phyloP scores from a whole-genome alignment of 2,888 invertebrate species.

The Aspidiotus destructor region DNA sequence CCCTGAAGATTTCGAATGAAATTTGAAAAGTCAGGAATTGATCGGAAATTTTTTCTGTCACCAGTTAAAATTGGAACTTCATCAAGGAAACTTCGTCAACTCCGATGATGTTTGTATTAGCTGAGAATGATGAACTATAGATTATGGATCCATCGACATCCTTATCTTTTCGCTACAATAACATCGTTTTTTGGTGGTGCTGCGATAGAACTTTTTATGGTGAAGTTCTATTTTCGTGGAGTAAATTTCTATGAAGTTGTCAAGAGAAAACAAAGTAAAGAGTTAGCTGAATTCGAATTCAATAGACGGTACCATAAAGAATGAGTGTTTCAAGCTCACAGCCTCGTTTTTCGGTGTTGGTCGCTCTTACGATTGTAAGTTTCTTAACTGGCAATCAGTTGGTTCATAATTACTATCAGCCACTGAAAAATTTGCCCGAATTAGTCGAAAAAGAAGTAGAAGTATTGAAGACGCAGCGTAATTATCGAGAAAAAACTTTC shows the following conservation, averaged over 20 bases:
- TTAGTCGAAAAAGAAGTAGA: neutral
- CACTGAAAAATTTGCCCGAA: neutral
- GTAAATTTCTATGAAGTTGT: neutral
- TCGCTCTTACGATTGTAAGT: neutral
- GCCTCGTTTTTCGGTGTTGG: neutral
- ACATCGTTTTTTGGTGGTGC: neutral
- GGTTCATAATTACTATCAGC: neutral
- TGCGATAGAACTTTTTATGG: neutral
- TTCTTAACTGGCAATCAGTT: neutral
- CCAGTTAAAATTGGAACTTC: neutral
- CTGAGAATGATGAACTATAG: no score
- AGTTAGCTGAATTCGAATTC: neutral
- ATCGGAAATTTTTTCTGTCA: neutral
- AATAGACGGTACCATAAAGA: neutral
- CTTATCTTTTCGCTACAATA: no score
- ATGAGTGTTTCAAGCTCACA: neutral
- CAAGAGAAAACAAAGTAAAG: neutral
- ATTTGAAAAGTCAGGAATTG: neutral
- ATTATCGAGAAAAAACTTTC: no score
- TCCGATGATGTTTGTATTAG: no score
- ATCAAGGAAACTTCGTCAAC: neutral
- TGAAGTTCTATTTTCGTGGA: neutral
- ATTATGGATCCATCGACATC: no score
- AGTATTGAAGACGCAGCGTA: neutral
- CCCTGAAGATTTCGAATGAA: neutral